Conservation (phyloP, 2,797 vertebrate genomes). For the Pagetopsis macropterus region DNA sequence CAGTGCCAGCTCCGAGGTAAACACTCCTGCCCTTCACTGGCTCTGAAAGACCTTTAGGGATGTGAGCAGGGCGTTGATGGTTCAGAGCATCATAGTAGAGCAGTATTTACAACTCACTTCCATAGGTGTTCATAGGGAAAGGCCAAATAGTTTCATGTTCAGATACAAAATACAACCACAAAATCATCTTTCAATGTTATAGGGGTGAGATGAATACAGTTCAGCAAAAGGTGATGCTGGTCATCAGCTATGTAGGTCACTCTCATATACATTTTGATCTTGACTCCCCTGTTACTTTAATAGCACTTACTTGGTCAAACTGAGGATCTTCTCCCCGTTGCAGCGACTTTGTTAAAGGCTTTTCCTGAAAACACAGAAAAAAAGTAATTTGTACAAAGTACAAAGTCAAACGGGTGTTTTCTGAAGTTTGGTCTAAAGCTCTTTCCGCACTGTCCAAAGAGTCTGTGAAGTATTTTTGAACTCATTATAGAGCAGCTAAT, state of each 20-base stretch:
- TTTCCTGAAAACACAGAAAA: slow-evolving; percentile 87
- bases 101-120: slow-evolving; percentile 17
- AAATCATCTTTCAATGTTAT: not conserved
- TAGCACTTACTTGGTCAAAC: slow-evolving; percentile 94
- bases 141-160: slow-evolving; percentile 2
- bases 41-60: slow-evolving; percentile 71
- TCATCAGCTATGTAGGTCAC: not conserved
- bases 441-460: not conserved
- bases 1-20: slow-evolving; percentile 75
- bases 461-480: slow-evolving; percentile 53
- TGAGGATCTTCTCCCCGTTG: slow-evolving; percentile 97
- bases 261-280: not conserved
- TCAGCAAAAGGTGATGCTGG: no score
- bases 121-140: not conserved
- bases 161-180: not conserved
- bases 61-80: slow-evolving; percentile 70
- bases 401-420: slow-evolving; percentile 10
- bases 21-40: slow-evolving; percentile 75
- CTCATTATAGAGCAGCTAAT: slow-evolving; percentile 56
- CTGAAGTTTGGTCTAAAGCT: slow-evolving; percentile 24
- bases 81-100: slow-evolving; percentile 25
- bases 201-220: not conserved
- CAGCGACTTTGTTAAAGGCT: slow-evolving; percentile 94
- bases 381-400: not conserved
- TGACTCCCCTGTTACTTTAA: not conserved